A percentile compares a stretch with the other conserved stretches of the same genome.
These are phyloP conservation scores for Epinephelus cyanopodus DNA, from an alignment of 2,113 vertebrate genomes.

Conservation along the genomic window DNA sequence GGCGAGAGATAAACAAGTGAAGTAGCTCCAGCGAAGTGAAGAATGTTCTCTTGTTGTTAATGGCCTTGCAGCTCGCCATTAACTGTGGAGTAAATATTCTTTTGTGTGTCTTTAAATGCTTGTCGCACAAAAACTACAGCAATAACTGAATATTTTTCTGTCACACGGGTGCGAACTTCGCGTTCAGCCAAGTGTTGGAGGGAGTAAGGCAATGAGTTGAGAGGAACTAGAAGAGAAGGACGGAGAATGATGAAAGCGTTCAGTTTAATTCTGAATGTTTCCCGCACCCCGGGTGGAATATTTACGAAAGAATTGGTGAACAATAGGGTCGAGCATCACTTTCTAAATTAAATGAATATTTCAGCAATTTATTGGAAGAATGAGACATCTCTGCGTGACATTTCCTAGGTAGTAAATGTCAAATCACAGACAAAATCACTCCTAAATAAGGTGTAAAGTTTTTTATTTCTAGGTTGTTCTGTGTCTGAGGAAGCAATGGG, in stretches of 20 bases:
- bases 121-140: neutral
- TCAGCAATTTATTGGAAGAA: neutral
- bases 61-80: conserved; percentile 14
- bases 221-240: neutral
- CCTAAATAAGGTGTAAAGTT: no score
- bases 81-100: conserved; percentile 20
- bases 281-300: neutral
- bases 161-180: neutral
- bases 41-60: conserved; percentile 20
- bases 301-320: neutral
- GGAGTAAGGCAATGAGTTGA: neutral
- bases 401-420: conserved; percentile 15
- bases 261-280: no score
- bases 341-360: neutral
- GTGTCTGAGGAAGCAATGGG: neutral
- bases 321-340: neutral
- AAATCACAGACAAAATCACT: neutral
- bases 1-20: conserved; percentile 19
- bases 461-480: neutral
- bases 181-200: neutral
- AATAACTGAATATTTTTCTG: neutral
- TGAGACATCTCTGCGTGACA: neutral
- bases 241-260: neutral
- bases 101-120: conserved; percentile 3
- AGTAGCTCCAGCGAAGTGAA: neutral